phyloP scores from a whole-genome alignment of 1,140 invertebrate genomes.

The Penaeus indicus region DNA sequence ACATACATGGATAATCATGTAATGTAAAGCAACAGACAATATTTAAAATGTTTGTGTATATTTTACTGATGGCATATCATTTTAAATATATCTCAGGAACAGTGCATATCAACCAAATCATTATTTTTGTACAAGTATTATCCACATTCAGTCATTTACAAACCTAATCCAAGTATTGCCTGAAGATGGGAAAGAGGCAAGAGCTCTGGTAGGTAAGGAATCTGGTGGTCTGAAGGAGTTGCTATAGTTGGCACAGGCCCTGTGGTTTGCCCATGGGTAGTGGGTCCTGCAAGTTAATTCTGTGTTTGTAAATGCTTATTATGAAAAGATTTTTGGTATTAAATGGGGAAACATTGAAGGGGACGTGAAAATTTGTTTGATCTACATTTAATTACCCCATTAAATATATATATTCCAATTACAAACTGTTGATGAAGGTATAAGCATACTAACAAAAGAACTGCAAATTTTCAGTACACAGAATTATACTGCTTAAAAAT shows the following conservation, averaged over 20 bases:
- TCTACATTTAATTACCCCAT: too few relatives aligned
- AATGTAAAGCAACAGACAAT: too few relatives aligned
- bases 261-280: conserved; percentile 47
- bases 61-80: too few relatives aligned
- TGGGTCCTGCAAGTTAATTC: conserved; percentile 46
- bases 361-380: too few relatives aligned
- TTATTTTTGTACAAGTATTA: neutral
- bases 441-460: neutral
- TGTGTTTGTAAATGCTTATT: too few relatives aligned
- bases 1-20: too few relatives aligned
- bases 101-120: neutral
- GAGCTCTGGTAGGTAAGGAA: conserved; percentile 66
- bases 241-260: conserved; percentile 33
- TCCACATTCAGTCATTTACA: neutral
- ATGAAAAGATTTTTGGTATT: neutral
- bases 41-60: too few relatives aligned
- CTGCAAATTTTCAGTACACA: neutral
- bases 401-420: too few relatives aligned
- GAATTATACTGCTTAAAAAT: too few relatives aligned
- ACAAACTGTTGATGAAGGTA: too few relatives aligned
- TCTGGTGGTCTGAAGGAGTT: conserved; percentile 41
- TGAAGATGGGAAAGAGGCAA: conserved; percentile 69
- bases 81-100: too few relatives aligned
- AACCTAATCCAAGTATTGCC: conserved; percentile 70
- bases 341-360: neutral